These are phyloP conservation scores for Aplodontia rufa DNA, from an alignment of 2,113 vertebrate genomes.

Conservation along the genomic window DNA sequence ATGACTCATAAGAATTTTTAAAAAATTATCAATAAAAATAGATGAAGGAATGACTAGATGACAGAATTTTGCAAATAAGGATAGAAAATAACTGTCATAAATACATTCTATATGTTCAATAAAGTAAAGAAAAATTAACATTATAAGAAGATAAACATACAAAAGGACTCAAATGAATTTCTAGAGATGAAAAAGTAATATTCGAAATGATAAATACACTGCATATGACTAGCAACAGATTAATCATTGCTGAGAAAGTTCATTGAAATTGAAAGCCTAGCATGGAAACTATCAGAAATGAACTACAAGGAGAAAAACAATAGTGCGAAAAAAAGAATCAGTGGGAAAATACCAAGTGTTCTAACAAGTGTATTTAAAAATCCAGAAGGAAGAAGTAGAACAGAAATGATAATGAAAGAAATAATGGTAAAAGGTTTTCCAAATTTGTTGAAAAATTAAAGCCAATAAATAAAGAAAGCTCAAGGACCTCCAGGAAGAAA, in stretches of 20 bases:
- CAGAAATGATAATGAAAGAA: not conserved
- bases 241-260: not conserved
- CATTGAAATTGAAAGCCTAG: not conserved
- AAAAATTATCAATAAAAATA: too few relatives aligned
- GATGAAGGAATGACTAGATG: not conserved
- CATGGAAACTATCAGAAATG: not conserved
- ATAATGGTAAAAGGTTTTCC: not conserved
- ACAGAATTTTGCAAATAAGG: not conserved
- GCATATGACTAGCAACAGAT: not conserved
- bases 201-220: not conserved
- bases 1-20: too few relatives aligned
- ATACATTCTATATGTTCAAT: not conserved
- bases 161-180: not conserved
- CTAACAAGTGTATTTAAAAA: not conserved
- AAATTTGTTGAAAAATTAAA: conserved; percentile 10
- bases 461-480: not conserved
- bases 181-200: not conserved
- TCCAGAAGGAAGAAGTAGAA: not conserved
- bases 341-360: not conserved
- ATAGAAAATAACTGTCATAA: not conserved
- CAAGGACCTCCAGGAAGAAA: not conserved
- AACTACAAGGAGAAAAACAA: not conserved
- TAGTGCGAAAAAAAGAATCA: not conserved
- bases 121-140: not conserved
- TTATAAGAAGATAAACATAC: not conserved